phyloP scores from a whole-genome alignment of 2,797 vertebrate species.

The Dallia pectoralis region DNA sequence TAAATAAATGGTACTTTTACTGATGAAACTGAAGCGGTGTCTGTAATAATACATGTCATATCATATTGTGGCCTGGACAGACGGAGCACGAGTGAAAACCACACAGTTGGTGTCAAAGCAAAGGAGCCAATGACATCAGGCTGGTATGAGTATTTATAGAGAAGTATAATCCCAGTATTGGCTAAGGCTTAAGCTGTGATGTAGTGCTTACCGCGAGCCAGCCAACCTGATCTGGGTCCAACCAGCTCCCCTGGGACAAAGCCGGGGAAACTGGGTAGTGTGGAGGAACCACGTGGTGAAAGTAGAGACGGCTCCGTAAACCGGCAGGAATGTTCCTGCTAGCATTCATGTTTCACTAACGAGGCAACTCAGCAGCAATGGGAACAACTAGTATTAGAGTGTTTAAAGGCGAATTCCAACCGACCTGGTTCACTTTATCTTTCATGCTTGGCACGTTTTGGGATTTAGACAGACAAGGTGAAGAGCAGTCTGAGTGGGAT shows the following conservation, averaged over 20 bases:
- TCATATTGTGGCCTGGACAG: not conserved
- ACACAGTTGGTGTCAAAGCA: not conserved
- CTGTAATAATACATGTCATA: no score
- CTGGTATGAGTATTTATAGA: slow-evolving; percentile 77
- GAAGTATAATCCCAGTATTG: slow-evolving; percentile 74
- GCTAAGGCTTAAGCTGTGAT: slow-evolving; percentile 61
- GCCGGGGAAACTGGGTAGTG: slow-evolving; percentile 18
- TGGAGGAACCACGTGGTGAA: not conserved
- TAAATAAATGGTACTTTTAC: no score
- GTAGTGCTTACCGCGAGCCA: slow-evolving; percentile 52
- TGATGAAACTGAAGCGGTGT: no score
- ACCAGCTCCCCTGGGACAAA: slow-evolving; percentile 6
- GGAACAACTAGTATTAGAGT: no score
- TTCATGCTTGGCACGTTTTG: no score
- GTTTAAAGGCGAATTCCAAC: no score
- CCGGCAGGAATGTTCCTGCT: no score
- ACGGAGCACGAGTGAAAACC: slow-evolving; percentile 10
- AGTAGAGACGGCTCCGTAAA: no score
- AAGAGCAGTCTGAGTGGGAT: not conserved
- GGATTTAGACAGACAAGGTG: not conserved
- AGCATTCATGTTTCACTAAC: no score
- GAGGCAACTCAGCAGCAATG: no score
- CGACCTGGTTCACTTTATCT: no score
- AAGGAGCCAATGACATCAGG: slow-evolving; percentile 58
- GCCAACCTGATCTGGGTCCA: slow-evolving; percentile 54